phyloP scores from a whole-genome alignment of 2,888 invertebrate genomes.

The Aphidoletes aphidimyza region DNA sequence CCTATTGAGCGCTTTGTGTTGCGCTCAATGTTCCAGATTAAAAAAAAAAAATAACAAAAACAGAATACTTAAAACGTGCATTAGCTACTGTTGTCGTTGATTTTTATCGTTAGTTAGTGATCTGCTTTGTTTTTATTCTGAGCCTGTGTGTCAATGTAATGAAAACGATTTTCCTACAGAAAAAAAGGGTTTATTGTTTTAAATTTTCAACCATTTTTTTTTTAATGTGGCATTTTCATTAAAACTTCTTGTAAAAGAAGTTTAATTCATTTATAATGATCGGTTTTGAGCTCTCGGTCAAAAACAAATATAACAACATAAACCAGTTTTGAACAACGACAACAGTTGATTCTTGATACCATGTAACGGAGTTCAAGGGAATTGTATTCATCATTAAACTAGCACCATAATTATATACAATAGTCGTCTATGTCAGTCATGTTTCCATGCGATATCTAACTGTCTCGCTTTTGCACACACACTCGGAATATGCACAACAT shows the following conservation, averaged over 20 bases:
- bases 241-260: no score
- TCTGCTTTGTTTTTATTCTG: neutral
- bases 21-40: neutral
- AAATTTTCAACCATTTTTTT: no score
- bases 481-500: no score
- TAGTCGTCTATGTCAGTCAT: neutral
- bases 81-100: neutral
- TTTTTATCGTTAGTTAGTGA: neutral
- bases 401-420: constrained; percentile 12
- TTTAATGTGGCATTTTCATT: no score
- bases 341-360: neutral
- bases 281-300: no score
- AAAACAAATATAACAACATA: neutral
- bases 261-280: no score
- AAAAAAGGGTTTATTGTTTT: no score
- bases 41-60: no score
- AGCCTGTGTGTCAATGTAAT: no score
- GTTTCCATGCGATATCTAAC: neutral
- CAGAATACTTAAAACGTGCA: no score
- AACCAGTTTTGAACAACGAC: neutral
- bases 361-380: constrained; percentile 24
- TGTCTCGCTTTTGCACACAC: neutral
- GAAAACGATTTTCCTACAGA: no score
- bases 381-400: neutral
- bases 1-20: neutral